Evolutionary conservation across 2,797 vertebrate genomes (phyloP).

Genomic region (Coregonus ussuriensis): DNA sequence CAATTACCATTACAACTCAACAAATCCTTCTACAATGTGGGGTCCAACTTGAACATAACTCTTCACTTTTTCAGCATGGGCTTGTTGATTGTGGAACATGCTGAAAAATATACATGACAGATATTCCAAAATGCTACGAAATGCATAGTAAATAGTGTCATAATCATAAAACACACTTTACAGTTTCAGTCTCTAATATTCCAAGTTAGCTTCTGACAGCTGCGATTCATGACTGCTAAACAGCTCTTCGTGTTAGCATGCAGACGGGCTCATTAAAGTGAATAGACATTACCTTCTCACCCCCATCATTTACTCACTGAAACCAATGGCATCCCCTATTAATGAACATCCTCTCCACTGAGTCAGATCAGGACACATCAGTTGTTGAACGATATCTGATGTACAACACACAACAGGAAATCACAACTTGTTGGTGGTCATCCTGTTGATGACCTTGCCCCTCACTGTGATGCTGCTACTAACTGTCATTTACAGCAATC

Average conservation of each 20-base stretch:
- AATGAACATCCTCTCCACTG: constrained; percentile 9
- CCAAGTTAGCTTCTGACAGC: neutral
- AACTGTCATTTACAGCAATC: neutral
- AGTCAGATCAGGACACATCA: neutral
- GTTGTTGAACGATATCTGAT: neutral
- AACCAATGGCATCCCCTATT: neutral
- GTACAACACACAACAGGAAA: neutral
- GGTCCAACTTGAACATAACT: neutral
- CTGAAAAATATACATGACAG: too few relatives aligned
- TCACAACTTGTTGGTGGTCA: neutral
- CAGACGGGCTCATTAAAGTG: constrained; percentile 14
- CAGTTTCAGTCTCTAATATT: neutral
- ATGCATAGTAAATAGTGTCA: neutral
- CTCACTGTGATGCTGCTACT: too few relatives aligned
- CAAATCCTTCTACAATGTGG: constrained; percentile 29
- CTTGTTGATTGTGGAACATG: too few relatives aligned
- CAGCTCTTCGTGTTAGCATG: constrained; percentile 16
- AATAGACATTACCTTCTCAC: constrained; percentile 20
- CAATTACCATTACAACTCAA: constrained; percentile 56
- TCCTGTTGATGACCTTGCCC: too few relatives aligned
- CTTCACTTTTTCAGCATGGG: neutral
- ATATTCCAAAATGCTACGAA: neutral
- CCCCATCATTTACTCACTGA: constrained; percentile 23
- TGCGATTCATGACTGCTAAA: constrained; percentile 11
- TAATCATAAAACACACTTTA: neutral